phyloP scores from a whole-genome alignment of 2,113 vertebrate species.

The Cryptotis parvus region DNA sequence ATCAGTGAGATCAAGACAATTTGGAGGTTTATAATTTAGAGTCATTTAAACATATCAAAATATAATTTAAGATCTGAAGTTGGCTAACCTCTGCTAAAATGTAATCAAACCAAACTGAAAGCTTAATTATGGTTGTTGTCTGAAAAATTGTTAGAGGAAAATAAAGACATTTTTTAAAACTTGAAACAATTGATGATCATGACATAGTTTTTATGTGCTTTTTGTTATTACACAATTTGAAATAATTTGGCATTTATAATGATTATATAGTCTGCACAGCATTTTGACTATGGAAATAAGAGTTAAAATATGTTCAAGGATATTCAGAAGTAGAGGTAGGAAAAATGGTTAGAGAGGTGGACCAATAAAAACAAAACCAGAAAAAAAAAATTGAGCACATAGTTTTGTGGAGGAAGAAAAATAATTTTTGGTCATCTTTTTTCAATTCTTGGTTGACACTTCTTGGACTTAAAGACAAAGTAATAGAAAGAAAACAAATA shows the following conservation, averaged over 20 bases:
- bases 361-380: neutral
- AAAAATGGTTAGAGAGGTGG: neutral
- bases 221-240: conserved; percentile 13
- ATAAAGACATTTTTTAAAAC: neutral
- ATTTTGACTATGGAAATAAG: neutral
- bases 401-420: neutral
- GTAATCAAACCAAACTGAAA: neutral
- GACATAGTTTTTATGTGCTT: conserved; percentile 19
- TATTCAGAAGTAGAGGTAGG: neutral
- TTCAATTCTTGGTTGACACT: neutral
- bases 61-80: conserved; percentile 36
- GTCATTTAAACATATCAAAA: too few species aligned
- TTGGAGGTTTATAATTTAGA: conserved; percentile 6
- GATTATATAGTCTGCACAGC: neutral
- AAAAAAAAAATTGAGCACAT: neutral
- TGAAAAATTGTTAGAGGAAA: conserved; percentile 10
- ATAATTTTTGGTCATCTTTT: neutral
- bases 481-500: neutral
- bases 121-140: neutral
- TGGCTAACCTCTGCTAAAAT: conserved; percentile 26
- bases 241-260: too few species aligned
- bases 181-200: conserved; percentile 26
- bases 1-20: neutral
- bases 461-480: neutral
- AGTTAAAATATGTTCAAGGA: neutral